Conservation (phyloP, 2,113 vertebrate genomes). For the Albula goreensis region DNA sequence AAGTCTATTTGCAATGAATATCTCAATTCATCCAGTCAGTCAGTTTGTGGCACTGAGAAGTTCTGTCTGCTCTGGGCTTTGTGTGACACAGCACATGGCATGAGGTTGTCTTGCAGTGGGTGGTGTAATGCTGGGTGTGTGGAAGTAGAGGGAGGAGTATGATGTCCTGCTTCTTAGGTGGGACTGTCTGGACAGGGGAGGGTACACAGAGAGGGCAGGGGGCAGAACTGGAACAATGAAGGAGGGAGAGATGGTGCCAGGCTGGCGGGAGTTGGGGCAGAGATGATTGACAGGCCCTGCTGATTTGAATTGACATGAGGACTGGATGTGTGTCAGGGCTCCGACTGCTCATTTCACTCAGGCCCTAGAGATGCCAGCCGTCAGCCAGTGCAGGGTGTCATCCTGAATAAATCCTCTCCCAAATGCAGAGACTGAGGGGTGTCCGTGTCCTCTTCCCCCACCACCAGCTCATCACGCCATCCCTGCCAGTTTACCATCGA, state of each 20-base stretch:
- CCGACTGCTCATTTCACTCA: conserved; percentile 71
- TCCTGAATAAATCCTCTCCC: conserved; percentile 60
- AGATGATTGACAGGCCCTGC: conserved; percentile 53
- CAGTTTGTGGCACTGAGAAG: neutral
- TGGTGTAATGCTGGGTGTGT: neutral
- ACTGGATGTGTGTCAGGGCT: conserved; percentile 69
- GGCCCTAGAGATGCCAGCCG: conserved; percentile 54
- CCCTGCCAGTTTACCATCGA: neutral
- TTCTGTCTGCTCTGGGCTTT: neutral
- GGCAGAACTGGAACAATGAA: neutral
- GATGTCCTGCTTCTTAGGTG: neutral
- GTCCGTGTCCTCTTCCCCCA: conserved; percentile 55
- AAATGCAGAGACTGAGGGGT: conserved; percentile 25
- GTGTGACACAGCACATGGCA: too few species aligned
- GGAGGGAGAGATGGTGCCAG: neutral
- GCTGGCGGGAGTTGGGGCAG: neutral
- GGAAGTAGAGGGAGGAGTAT: neutral
- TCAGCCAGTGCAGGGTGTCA: conserved; percentile 56
- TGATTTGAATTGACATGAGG: conserved; percentile 73
- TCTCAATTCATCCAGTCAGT: neutral
- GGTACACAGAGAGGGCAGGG: neutral
- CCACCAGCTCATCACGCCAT: conserved; percentile 30
- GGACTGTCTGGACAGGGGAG: neutral
- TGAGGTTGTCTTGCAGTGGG: neutral
- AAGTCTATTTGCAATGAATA: neutral